These are phyloP conservation scores for Synanthedon myopaeformis DNA, from an alignment of 2,888 invertebrate genomes.

Conservation along the genomic window DNA sequence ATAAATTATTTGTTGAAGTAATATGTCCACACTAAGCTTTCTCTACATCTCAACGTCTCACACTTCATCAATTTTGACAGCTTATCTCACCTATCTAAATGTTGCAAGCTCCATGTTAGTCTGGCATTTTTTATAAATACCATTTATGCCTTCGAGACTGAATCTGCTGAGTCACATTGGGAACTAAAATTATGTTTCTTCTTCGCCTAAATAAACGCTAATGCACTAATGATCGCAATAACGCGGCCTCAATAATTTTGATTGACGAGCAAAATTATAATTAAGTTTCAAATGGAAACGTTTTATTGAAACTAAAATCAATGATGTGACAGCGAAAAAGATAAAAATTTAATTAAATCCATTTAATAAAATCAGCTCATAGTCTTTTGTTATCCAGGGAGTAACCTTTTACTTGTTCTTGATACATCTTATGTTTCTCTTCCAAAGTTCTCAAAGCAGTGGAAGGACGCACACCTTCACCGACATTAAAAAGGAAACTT, in stretches of 20 bases:
- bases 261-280: not conserved
- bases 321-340: not conserved
- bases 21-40: constrained; percentile 10
- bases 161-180: not conserved
- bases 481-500: constrained; percentile 49
- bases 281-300: not conserved
- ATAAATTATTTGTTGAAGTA: constrained; percentile 10
- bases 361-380: constrained; percentile 5
- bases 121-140: not conserved
- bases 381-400: constrained; percentile 22
- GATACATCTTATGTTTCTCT: constrained; percentile 54
- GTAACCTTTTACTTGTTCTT: constrained; percentile 49
- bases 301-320: not conserved
- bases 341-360: not conserved
- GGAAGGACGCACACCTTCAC: constrained; percentile 33
- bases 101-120: not conserved
- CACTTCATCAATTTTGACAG: constrained; percentile 7
- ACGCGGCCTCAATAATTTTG: not conserved
- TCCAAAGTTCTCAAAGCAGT: constrained; percentile 43
- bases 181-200: not conserved
- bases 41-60: constrained; percentile 14
- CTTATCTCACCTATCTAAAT: constrained; percentile 3
- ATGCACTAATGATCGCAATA: not conserved
- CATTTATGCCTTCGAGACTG: not conserved
- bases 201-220: not conserved